A percentile compares a stretch with the other conserved stretches of the same genome.
Conservation (phyloP, 2,888 invertebrate species). For the Allolobophora icterica region DNA sequence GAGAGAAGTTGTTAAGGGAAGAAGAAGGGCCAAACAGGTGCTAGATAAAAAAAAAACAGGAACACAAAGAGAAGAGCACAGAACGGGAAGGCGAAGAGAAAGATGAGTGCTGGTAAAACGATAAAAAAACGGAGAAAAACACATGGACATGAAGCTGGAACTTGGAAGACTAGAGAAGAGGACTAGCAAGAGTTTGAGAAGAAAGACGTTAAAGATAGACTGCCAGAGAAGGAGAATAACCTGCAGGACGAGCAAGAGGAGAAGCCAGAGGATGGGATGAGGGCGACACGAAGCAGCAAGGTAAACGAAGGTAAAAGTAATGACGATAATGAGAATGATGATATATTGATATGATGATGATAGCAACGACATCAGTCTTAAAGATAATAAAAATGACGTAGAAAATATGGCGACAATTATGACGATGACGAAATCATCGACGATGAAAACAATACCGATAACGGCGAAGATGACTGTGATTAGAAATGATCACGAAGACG, state of each 20-base stretch:
- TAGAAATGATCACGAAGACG: not conserved
- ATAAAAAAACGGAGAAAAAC: not conserved
- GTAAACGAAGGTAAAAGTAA: not conserved
- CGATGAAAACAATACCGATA: not conserved
- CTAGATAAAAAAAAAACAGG: not conserved
- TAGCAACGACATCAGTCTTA: not conserved
- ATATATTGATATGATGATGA: not conserved
- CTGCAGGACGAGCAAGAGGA: not conserved
- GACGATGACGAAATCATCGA: too few relatives aligned
- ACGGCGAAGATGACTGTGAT: conserved; percentile 33
- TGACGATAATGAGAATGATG: too few relatives aligned
- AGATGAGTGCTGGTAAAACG: not conserved
- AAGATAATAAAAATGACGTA: not conserved
- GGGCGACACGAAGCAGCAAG: too few relatives aligned
- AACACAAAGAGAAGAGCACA: too few relatives aligned
- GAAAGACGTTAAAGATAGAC: not conserved
- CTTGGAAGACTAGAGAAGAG: too few relatives aligned
- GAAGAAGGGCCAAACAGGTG: not conserved
- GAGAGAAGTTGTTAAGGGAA: not conserved
- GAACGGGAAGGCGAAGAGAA: not conserved
- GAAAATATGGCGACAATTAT: not conserved
- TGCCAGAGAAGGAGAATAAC: not conserved
- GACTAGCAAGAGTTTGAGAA: not conserved
- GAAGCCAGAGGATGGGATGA: not conserved
- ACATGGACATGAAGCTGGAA: not conserved